These are phyloP conservation scores for Acutogordius australiensis DNA, from an alignment of 2,888 invertebrate species.

Conservation along the genomic window DNA sequence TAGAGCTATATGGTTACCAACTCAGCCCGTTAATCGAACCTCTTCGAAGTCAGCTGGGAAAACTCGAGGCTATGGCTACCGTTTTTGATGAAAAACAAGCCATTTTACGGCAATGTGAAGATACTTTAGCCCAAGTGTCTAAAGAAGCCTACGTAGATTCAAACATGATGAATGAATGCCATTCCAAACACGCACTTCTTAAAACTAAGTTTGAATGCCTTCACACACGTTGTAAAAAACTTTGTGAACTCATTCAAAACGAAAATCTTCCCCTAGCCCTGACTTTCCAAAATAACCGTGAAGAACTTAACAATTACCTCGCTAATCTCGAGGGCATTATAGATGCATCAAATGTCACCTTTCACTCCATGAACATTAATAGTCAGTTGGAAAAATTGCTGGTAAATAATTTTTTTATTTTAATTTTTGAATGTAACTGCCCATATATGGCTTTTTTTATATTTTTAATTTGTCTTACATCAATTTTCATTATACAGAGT, in stretches of 20 bases:
- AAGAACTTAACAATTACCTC: not conserved
- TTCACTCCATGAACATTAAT: not conserved
- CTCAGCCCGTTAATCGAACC: slow-evolving; percentile 1
- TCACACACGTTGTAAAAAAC: not conserved
- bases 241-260: not conserved
- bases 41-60: not conserved
- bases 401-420: not conserved
- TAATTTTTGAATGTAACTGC: no score
- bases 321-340: not conserved
- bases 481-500: no score
- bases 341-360: not conserved
- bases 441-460: no score
- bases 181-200: not conserved
- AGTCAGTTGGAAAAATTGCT: not conserved
- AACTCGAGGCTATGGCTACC: not conserved
- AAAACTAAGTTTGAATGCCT: not conserved
- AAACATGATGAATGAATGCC: not conserved
- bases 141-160: no score
- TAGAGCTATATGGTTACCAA: slow-evolving; percentile 1
- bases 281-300: not conserved
- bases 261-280: not conserved
- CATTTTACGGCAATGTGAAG: no score
- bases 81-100: no score
- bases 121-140: no score
- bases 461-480: no score